Base-by-base conservation (phyloP, 2,113 vertebrate species). In the Grantiella picta region DNA sequence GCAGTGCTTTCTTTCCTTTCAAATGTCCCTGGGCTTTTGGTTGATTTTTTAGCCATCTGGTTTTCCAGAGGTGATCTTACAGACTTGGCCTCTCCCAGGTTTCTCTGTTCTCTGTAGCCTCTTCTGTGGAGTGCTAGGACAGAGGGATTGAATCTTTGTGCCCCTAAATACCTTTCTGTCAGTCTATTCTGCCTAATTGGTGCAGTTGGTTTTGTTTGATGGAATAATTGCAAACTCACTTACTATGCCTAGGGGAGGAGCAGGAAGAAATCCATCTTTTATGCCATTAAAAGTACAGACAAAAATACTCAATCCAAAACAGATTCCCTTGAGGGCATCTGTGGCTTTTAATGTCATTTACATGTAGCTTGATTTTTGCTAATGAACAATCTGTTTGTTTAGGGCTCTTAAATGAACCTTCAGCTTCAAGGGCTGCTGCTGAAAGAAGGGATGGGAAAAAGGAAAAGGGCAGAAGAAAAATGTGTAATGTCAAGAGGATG, bases 281-380 rank as follows among this genome's bases (percentile, higher is more conserved):
- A 4, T 49, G 56, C 77, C 86, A 90, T 95, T 96, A 79, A 73
- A 91, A 90, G 79, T 49, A 79, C 50, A 78, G 68, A 56, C 25
- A 44, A 65, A 92, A 92, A 65, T 38, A 7, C 2, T 4, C 61
- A 68, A 75, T 15, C 16, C 36, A 65, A 90, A 91, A 8, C 17
- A 70, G 50, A 85, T 78, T 96, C 93, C 90, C 94, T 90, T 64
- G 42, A 4, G 69, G 84, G 59, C 79, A 84, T 88, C 61, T 11
- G 7, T 63, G 75, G 65, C 80, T 94, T 96, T 94, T 97, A 96
- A 96, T 70, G 76, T 53, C 81, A 64, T 92, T 96, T 95, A 79
- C 47, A 28, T 85, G 81, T 82, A 73, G 85, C 38, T 93, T 83
- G 38, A 52, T 84, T 95, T 93, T 76, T 75, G n/a, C 86, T 96